Conservation (phyloP, 2,797 vertebrate species). For the Odontamblyopus rebecca region DNA sequence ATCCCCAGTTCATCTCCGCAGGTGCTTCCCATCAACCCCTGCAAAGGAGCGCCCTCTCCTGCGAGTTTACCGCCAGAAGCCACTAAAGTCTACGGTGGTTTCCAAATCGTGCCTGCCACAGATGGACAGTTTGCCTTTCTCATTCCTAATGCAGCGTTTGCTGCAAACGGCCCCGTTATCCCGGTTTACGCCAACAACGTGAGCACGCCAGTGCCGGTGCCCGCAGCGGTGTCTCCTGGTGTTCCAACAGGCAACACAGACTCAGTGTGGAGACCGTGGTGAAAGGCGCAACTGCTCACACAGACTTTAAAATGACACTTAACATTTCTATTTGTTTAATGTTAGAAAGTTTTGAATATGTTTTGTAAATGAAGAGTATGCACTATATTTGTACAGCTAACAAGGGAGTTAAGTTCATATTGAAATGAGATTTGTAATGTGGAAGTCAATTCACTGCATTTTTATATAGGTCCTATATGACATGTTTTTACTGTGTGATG, state of each 20-base stretch:
- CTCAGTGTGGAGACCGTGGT: slow-evolving; percentile 98
- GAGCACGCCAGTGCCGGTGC: slow-evolving; percentile 74
- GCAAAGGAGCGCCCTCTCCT: slow-evolving; percentile 81
- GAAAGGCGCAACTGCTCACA: slow-evolving; percentile 59
- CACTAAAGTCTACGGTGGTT: slow-evolving; percentile 91
- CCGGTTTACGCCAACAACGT: slow-evolving; percentile 87
- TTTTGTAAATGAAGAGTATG: slow-evolving; percentile 79
- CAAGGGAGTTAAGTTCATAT: slow-evolving; percentile 94
- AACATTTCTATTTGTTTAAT: slow-evolving; percentile 65
- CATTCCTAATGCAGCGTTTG: slow-evolving; percentile 92
- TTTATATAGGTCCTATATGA: slow-evolving; percentile 81
- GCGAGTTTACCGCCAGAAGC: slow-evolving; percentile 77
- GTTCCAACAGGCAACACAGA: slow-evolving; percentile 87
- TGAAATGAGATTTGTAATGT: slow-evolving; percentile 96
- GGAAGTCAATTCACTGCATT: slow-evolving; percentile 90
- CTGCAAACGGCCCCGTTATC: slow-evolving; percentile 86
- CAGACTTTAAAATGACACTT: slow-evolving; percentile 69
- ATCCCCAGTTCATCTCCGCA: slow-evolving; percentile 82
- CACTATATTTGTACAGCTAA: slow-evolving; percentile 93
- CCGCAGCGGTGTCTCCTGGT: slow-evolving; percentile 81
- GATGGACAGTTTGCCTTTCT: slow-evolving; percentile 99
- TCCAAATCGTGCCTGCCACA: slow-evolving; percentile 93
- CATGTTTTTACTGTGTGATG: slow-evolving; percentile 85
- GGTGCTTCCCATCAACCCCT: slow-evolving; percentile 82
- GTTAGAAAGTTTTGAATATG: slow-evolving; percentile 60